These are phyloP conservation scores for Cataglyphis albicans DNA, from an alignment of 2,888 invertebrate genomes.

Conservation along the genomic window DNA sequence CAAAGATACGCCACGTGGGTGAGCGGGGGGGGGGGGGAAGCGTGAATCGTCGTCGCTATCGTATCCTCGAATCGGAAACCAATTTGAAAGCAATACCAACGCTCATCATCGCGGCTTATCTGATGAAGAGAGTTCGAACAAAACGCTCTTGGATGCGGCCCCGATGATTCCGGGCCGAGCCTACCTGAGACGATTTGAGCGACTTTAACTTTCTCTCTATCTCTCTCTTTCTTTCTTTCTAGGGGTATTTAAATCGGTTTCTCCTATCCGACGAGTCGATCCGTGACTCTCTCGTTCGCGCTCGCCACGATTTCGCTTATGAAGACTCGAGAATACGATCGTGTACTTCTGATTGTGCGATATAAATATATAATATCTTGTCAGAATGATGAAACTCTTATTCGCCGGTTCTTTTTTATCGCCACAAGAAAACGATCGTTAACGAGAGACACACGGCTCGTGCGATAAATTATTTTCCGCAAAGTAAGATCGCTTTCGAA, in stretches of 20 bases:
- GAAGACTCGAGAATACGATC: not conserved
- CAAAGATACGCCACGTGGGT: constrained; percentile 49
- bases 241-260: constrained; percentile 70
- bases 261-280: constrained; percentile 20
- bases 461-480: constrained; percentile 4
- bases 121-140: constrained; percentile 76
- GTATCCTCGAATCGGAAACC: constrained; percentile 84
- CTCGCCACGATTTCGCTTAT: constrained; percentile 14
- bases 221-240: not conserved
- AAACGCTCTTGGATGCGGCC: constrained; percentile 76
- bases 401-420: not conserved
- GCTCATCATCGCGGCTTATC: constrained; percentile 82
- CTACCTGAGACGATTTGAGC: constrained; percentile 68
- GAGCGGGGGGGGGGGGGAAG: constrained; percentile 19
- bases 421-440: not conserved
- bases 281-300: constrained; percentile 27
- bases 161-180: constrained; percentile 66
- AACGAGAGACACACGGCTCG: not conserved
- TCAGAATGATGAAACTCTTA: not conserved
- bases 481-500: constrained; percentile 6
- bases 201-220: constrained; percentile 66
- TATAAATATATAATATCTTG: not conserved
- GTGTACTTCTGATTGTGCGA: not conserved
- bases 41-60: constrained; percentile 76
- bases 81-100: constrained; percentile 84